phyloP scores from a whole-genome alignment of 2,888 invertebrate species.

The Ferdinandea cuprea region DNA sequence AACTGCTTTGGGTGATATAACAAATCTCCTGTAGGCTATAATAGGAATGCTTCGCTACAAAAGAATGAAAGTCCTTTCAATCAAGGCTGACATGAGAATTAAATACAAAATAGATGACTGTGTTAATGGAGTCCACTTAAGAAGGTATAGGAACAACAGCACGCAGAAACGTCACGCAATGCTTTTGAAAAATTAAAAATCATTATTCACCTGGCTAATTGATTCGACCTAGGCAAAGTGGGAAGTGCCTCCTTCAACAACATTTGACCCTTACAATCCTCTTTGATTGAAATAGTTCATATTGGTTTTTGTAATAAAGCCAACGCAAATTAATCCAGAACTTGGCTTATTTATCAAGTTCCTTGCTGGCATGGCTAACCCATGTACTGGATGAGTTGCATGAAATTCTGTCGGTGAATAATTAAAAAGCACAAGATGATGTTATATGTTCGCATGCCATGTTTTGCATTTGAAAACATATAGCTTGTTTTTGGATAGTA shows the following conservation, averaged over 20 bases:
- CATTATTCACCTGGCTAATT: constrained; percentile 44
- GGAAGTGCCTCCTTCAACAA: neutral
- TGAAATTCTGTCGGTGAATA: constrained; percentile 3
- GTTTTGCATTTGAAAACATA: no score
- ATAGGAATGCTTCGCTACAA: no score
- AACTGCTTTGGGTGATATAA: neutral
- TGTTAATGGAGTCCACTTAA: neutral
- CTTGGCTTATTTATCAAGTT: constrained; percentile 31
- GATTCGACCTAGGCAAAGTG: constrained; percentile 9
- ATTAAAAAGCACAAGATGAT: constrained; percentile 6
- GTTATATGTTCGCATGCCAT: neutral
- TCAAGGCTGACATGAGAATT: neutral
- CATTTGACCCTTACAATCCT: constrained; percentile 36
- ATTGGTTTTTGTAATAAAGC: constrained; percentile 13
- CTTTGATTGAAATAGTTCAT: constrained; percentile 19
- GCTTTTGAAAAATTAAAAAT: constrained; percentile 14
- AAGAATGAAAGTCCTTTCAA: no score
- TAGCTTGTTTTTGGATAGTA: no score
- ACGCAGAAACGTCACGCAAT: neutral
- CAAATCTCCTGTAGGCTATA: neutral
- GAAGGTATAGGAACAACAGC: no score
- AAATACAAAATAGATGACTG: neutral
- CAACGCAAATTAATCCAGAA: constrained; percentile 45
- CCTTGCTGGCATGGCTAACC: neutral
- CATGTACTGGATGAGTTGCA: neutral